These are phyloP conservation scores for Falco peregrinus DNA, from an alignment of 2,797 vertebrate species.

Conservation along the genomic window DNA sequence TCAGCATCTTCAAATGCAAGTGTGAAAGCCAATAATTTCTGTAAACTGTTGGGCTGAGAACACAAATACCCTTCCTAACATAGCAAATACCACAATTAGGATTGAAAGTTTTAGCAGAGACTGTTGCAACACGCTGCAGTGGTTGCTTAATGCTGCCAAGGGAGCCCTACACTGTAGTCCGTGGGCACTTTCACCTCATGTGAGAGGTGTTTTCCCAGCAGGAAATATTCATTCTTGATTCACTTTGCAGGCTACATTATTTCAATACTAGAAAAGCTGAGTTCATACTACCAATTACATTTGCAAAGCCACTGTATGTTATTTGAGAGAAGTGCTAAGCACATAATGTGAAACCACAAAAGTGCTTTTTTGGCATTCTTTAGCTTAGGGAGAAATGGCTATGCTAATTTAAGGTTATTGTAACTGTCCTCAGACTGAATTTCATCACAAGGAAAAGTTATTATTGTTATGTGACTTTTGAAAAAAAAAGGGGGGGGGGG, in stretches of 20 bases:
- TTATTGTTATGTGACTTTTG: not conserved
- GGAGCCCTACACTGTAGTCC: rapidly evolving
- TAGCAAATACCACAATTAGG: not conserved
- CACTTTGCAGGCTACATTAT: not conserved
- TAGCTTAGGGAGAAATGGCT: not conserved
- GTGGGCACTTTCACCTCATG: rapidly evolving
- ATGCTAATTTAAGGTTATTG: constrained; percentile 22
- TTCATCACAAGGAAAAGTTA: constrained; percentile 5
- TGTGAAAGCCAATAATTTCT: not conserved
- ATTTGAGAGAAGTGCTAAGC: constrained; percentile 27
- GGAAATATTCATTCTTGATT: not conserved
- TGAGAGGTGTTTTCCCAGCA: not conserved
- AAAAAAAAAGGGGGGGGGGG: too few relatives aligned
- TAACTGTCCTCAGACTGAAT: not conserved
- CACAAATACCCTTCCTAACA: not conserved
- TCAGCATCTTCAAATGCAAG: not conserved
- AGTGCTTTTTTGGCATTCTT: constrained; percentile 57
- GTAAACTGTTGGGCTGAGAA: not conserved
- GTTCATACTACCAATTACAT: constrained; percentile 29
- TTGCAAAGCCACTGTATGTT: constrained; percentile 13
- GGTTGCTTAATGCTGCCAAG: not conserved
- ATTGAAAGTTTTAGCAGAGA: not conserved
- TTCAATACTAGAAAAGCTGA: constrained; percentile 17
- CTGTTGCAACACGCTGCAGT: not conserved
- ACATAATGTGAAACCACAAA: constrained; percentile 26